Evolutionary conservation across 1,140 invertebrate species (phyloP).

Genomic region (Platyura marginata): DNA sequence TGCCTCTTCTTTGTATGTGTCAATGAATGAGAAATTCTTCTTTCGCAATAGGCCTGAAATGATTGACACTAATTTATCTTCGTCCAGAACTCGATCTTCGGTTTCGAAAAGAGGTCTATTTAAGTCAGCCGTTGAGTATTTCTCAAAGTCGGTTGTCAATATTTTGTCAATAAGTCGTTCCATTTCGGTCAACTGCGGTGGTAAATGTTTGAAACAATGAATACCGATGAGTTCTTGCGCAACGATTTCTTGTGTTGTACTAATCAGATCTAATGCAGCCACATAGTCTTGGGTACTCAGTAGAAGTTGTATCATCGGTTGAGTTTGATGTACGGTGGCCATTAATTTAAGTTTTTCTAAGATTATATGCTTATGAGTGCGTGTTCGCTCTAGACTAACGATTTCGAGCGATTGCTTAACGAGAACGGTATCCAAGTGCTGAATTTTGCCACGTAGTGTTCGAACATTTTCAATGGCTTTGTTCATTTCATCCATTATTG

Average conservation of each 20-base stretch:
- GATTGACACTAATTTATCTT: slow-evolving; percentile 75
- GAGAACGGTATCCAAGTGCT: slow-evolving; percentile 54
- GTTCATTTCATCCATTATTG: slow-evolving; percentile 73
- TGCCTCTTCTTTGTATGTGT: slow-evolving; percentile 75
- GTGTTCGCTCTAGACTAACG: slow-evolving; percentile 42
- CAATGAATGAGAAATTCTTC: slow-evolving; percentile 73
- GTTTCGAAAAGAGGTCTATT: slow-evolving; percentile 52
- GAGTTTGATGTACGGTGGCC: slow-evolving; percentile 91
- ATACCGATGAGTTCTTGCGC: slow-evolving; percentile 75
- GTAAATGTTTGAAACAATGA: slow-evolving; percentile 86
- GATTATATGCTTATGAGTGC: slow-evolving; percentile 39
- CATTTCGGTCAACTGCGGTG: slow-evolving; percentile 92
- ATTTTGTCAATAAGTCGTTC: slow-evolving; percentile 92
- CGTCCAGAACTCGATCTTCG: slow-evolving; percentile 44
- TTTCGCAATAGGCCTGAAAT: slow-evolving; percentile 75
- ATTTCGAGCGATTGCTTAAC: slow-evolving; percentile 66
- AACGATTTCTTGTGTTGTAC: slow-evolving; percentile 89
- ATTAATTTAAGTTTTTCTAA: slow-evolving; percentile 75
- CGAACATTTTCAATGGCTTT: slow-evolving; percentile 64
- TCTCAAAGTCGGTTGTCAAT: slow-evolving; percentile 86
- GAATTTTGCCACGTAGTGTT: slow-evolving; percentile 46
- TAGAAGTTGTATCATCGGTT: slow-evolving; percentile 88
- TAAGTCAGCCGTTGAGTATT: slow-evolving; percentile 78
- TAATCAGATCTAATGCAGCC: slow-evolving; percentile 89
- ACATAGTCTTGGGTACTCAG: slow-evolving; percentile 94